Evolutionary conservation across 2,797 vertebrate species (phyloP).

Genomic region (Sciurus carolinensis): DNA sequence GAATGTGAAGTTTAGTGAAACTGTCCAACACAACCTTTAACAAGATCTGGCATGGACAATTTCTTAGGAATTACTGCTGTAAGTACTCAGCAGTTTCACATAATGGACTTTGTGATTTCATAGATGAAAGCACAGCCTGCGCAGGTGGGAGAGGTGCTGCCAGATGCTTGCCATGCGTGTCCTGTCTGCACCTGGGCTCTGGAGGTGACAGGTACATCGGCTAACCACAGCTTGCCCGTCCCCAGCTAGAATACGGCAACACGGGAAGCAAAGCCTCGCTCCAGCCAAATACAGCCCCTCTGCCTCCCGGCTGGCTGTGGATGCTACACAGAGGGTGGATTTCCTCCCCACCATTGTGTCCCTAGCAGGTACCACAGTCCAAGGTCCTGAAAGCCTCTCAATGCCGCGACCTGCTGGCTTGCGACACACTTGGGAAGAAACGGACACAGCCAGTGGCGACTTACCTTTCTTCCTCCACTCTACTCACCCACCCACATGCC

Average conservation of each 20-base stretch:
- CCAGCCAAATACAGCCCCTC: background rate
- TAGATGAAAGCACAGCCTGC: slow-evolving; percentile 33
- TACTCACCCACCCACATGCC: background rate
- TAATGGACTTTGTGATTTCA: slow-evolving; percentile 63
- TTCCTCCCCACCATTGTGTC: too few relatives aligned
- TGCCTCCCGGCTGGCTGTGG: slow-evolving; percentile 54
- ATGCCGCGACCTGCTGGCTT: too few relatives aligned
- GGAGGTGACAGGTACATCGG: slow-evolving; percentile 70
- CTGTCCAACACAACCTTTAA: slow-evolving; percentile 14
- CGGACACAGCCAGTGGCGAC: too few relatives aligned
- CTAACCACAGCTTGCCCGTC: slow-evolving; percentile 75
- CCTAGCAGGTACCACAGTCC: too few relatives aligned
- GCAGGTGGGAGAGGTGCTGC: too few relatives aligned
- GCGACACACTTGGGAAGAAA: too few relatives aligned
- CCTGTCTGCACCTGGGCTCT: background rate
- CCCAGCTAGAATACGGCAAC: slow-evolving; percentile 74
- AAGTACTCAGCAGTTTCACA: slow-evolving; percentile 16
- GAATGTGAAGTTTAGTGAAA: slow-evolving; percentile 64
- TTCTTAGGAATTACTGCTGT: slow-evolving; percentile 72
- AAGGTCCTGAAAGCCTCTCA: too few relatives aligned
- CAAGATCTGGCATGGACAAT: slow-evolving; percentile 62
- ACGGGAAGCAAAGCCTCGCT: background rate
- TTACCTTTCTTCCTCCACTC: background rate
- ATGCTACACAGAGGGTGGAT: too few relatives aligned
- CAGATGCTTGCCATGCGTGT: too few relatives aligned